Conservation (phyloP, 2,797 vertebrate species). For the Oreochromis mossambicus region DNA sequence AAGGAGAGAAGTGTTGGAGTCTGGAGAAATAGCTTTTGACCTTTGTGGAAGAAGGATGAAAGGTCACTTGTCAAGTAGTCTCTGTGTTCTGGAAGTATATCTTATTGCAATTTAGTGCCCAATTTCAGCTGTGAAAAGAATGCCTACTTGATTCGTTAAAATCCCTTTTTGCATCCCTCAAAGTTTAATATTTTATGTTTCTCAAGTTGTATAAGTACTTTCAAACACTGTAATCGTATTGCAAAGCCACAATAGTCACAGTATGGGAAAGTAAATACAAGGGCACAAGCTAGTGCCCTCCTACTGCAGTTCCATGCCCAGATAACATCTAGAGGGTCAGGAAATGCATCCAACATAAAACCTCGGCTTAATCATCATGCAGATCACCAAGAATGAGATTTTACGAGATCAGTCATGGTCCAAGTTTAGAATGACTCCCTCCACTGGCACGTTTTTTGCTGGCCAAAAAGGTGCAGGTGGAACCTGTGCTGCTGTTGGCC, state of each 20-base stretch:
- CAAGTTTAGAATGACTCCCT: neutral
- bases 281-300: neutral
- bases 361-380: neutral
- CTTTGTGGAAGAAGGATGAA: neutral
- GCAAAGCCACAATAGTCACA: neutral
- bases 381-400: neutral
- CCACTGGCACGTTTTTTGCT: neutral
- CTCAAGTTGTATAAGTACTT: neutral
- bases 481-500: neutral
- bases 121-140: neutral
- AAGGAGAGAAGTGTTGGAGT: neutral
- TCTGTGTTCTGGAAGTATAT: neutral
- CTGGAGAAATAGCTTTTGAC: neutral
- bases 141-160: neutral
- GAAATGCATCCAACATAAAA: neutral
- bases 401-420: neutral
- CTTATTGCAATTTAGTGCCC: neutral
- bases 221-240: neutral
- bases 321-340: neutral
- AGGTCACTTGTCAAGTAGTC: neutral
- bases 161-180: neutral
- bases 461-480: neutral
- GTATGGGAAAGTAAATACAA: neutral
- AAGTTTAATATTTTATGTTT: neutral
- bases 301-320: neutral